Evolutionary conservation across 2,888 invertebrate species (phyloP).

Genomic region (Drosophila siamana): DNA sequence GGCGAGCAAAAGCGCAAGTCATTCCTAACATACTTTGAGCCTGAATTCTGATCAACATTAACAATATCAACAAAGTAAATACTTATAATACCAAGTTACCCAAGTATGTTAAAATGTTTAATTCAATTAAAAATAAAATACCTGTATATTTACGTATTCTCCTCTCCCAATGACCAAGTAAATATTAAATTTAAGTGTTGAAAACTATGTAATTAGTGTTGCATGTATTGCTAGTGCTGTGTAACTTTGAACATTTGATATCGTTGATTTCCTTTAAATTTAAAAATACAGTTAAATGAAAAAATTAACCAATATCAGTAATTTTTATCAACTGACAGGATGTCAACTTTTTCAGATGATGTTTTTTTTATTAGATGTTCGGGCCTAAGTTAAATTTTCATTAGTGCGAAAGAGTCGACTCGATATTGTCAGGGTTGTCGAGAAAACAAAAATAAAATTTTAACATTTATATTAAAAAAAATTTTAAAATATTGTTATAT

Average conservation of each 20-base stretch:
- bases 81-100: neutral
- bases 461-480: constrained; percentile 1
- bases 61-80: neutral
- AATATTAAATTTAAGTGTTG: neutral
- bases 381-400: constrained; percentile 6
- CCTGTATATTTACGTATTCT: neutral
- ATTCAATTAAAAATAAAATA: neutral
- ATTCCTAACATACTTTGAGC: neutral
- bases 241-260: neutral
- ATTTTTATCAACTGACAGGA: neutral
- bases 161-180: neutral
- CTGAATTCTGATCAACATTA: too few relatives aligned
- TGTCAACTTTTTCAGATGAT: too few relatives aligned
- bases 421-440: constrained; percentile 50
- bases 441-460: neutral
- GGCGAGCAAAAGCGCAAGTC: neutral
- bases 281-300: constrained; percentile 4
- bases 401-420: constrained; percentile 47
- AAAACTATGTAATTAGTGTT: constrained; percentile 3
- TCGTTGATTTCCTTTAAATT: constrained; percentile 2
- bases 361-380: constrained; percentile 22
- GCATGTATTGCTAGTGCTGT: constrained; percentile 30
- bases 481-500: neutral
- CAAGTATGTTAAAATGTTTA: neutral
- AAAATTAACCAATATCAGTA: neutral